Base-by-base conservation (phyloP, 2,797 vertebrate species). In the Karalla daura region DNA sequence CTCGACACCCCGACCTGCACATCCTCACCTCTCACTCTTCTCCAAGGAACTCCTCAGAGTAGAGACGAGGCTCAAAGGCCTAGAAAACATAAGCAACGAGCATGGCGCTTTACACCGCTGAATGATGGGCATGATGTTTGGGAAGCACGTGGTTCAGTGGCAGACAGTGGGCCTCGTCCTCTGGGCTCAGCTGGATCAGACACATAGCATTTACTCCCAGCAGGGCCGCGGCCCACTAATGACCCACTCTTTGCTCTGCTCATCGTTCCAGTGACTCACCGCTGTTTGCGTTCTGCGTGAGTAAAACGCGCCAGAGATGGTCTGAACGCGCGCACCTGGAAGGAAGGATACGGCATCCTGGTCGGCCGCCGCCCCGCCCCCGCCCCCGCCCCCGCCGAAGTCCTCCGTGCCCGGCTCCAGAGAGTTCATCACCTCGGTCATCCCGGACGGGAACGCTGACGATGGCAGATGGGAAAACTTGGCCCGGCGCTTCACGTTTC, bases 351-450 rank as follows among this genome's bases (percentile, higher is more conserved):
- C 90, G 21, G 90, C 72, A 11, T 65, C 90, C 81, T 93, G 92
- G 12, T 91, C 91, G 44, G 89, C 92, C 70, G 86, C 94, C 2
- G 93, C 76, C 75, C 92, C 84, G 55, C 87, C 89, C 18, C 90
- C 87, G 0, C 75, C 76, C 75, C 92, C 84, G 55, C 87, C 89
- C 18, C 90, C 87, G 0, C 75, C 50, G 12, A 96, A 95, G 88
- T 95, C 95, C 86, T 95, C 95, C 65, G 94, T 90, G 17, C 87
- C 90, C 0, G 95, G 93, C 71, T 96, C 95, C 69, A 94, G 89
- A 74, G 94, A 95, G 65, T 94, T 95, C 89, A 96, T 94, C 86
- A 95, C 95, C 77, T 96, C 95, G 25, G 95, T 94, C 95, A 96
- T 96, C 85, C 95, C 95, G 88, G 0, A 36, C 63, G 27, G 41